Evolutionary conservation across 2,888 invertebrate species (phyloP).

Genomic region (Suillia variegata): DNA sequence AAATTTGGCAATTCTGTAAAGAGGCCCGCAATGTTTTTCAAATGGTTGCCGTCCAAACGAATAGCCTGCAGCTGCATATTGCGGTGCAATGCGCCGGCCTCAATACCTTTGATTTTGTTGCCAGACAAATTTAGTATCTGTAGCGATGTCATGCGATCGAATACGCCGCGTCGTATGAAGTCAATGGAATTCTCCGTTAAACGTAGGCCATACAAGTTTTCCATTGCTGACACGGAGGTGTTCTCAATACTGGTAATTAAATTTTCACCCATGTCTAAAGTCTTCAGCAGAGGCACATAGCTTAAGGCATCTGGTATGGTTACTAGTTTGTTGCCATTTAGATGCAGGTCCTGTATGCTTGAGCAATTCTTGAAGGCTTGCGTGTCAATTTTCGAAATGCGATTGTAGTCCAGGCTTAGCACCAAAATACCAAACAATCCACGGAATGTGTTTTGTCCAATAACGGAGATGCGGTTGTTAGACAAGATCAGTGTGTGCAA

Average conservation of each 20-base stretch:
- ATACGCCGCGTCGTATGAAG: constrained; percentile 78
- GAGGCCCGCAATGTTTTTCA: constrained; percentile 81
- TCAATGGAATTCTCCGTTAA: constrained; percentile 87
- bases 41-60: constrained; percentile 81
- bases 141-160: constrained; percentile 77
- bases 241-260: constrained; percentile 80
- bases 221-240: constrained; percentile 81
- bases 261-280: constrained; percentile 91
- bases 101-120: constrained; percentile 79
- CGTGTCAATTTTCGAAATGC: constrained; percentile 78
- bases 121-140: constrained; percentile 88
- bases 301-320: constrained; percentile 80
- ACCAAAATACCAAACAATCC: constrained; percentile 84
- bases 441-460: constrained; percentile 83
- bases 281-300: constrained; percentile 82
- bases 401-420: constrained; percentile 84
- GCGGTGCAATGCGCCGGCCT: constrained; percentile 79
- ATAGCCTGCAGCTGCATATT: constrained; percentile 85
- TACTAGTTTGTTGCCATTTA: constrained; percentile 84
- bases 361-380: constrained; percentile 89
- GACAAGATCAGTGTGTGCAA: constrained; percentile 86
- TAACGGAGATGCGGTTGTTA: constrained; percentile 80
- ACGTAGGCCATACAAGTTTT: constrained; percentile 83
- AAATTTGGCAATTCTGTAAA: constrained; percentile 83
- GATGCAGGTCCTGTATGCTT: constrained; percentile 85